A percentile compares a stretch with the other conserved stretches of the same genome.
Conservation (phyloP, 2,113 vertebrate genomes). For the Cyphomyrus plagiostoma region DNA sequence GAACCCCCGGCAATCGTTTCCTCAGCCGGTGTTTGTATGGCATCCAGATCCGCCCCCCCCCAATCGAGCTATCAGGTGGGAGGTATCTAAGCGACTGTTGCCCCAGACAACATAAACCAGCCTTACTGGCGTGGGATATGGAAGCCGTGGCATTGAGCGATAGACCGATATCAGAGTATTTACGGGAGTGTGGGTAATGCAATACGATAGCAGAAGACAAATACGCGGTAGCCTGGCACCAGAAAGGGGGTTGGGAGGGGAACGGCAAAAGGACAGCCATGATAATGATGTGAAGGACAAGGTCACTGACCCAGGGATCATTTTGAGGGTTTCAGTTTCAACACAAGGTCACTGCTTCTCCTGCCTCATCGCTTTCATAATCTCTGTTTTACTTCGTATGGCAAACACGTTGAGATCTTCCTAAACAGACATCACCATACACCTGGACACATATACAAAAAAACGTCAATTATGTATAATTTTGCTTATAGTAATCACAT, state of each 20-base stretch:
- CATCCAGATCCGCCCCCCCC: not conserved
- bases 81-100: not conserved
- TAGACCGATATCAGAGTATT: constrained; percentile 35
- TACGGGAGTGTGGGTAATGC: constrained; percentile 35
- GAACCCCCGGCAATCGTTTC: not conserved
- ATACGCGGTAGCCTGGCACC: constrained; percentile 24
- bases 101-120: not conserved
- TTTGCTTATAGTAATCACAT: not conserved
- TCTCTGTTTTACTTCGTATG: constrained; percentile 47
- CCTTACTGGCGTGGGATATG: constrained; percentile 5
- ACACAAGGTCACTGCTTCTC: constrained; percentile 45
- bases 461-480: not conserved
- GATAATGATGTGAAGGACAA: constrained; percentile 42
- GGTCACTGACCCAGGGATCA: constrained; percentile 48
- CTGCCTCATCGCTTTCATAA: constrained; percentile 45
- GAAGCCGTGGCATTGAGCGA: constrained; percentile 27
- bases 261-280: constrained; percentile 29
- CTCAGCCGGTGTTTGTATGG: not conserved
- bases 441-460: constrained; percentile 1
- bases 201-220: constrained; percentile 35
- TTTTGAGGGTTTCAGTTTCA: constrained; percentile 42
- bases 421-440: constrained; percentile 35
- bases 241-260: constrained; percentile 6
- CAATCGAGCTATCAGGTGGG: not conserved
- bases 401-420: constrained; percentile 38